phyloP scores from a whole-genome alignment of 2,888 invertebrate species.

The Ochropleura plecta region DNA sequence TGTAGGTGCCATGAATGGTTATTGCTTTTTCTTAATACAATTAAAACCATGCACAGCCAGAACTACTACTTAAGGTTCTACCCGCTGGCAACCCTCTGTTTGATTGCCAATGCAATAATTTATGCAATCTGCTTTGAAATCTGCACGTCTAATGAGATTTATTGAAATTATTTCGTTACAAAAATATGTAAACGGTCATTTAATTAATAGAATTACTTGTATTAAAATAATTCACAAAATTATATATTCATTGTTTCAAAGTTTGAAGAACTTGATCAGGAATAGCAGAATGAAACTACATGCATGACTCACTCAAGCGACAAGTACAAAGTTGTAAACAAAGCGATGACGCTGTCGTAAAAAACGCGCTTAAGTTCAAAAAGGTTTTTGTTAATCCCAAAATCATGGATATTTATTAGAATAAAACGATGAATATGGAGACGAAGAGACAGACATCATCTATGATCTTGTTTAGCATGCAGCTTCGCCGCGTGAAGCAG shows the following conservation, averaged over 20 bases:
- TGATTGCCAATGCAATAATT: constrained; percentile 17
- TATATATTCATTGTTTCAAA: neutral
- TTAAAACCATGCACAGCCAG: neutral
- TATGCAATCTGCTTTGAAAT: constrained; percentile 8
- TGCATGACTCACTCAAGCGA: constrained; percentile 36
- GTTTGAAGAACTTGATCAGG: neutral
- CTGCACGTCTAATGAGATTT: no score
- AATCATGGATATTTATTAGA: neutral
- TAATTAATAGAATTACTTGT: neutral
- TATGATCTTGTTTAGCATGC: neutral
- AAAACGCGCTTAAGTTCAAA: constrained; percentile 19
- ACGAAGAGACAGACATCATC: neutral
- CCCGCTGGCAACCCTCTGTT: constrained; percentile 22
- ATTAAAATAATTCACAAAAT: neutral
- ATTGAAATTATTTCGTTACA: neutral
- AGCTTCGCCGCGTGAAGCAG: neutral
- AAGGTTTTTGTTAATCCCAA: neutral
- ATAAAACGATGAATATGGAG: neutral
- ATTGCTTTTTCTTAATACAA: no score
- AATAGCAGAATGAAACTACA: constrained; percentile 4
- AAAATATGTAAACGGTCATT: neutral
- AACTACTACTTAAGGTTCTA: neutral
- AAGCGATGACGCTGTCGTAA: constrained; percentile 17
- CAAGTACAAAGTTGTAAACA: no score
- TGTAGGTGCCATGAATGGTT: no score